Evolutionary conservation across 1,140 invertebrate genomes (phyloP), one percentile per base, ranked within the genome.

Genomic region (Agrilus planipennis): DNA sequence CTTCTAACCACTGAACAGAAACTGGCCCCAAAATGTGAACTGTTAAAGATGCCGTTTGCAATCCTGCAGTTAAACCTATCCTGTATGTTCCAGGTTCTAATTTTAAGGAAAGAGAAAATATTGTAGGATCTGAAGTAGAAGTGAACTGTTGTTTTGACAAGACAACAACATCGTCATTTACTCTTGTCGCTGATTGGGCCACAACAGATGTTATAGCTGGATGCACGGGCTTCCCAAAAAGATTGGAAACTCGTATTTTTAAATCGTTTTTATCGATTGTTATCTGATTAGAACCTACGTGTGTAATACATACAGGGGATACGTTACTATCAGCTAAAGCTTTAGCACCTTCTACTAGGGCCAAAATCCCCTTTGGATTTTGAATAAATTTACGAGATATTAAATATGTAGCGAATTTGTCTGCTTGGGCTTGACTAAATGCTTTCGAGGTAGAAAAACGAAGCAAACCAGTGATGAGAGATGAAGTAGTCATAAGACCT

Each of bases 361-460:
- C 72, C 27, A 78, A 76, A 9, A 81, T 84, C 20, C 88, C 88
- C 59, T 86, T 86, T 0, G 81, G 67, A 17, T 84, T 79, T 58
- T 88, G 88, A 2, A 95, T 89, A 34, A 86, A 89, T 51, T 82
- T 79, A 21, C 92, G 73, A n/a, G 82, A 88, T 25, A 94, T 63
- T 49, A 96, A 76, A 68, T 96, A 97, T 60, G 88, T 89, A 11
- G 81, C 78, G 50, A 97, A 84, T 68, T 96, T 96, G 6, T 87
- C 73, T 14, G 79, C 77, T 67, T 95, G 91, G 14, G 82, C 79
- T 50, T 76, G 66, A 16, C 69, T 76, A 20, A 90, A 59, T 10
- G 83, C 79, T 17, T 73, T 42, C 77, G 71, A 58, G 82, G 85
- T 46, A 81, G 80, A 77, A 2, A 92, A 66, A 55, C 79, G 80